Evolutionary conservation across 2,888 invertebrate genomes (phyloP).

Genomic region (Cosmia trapezina): DNA sequence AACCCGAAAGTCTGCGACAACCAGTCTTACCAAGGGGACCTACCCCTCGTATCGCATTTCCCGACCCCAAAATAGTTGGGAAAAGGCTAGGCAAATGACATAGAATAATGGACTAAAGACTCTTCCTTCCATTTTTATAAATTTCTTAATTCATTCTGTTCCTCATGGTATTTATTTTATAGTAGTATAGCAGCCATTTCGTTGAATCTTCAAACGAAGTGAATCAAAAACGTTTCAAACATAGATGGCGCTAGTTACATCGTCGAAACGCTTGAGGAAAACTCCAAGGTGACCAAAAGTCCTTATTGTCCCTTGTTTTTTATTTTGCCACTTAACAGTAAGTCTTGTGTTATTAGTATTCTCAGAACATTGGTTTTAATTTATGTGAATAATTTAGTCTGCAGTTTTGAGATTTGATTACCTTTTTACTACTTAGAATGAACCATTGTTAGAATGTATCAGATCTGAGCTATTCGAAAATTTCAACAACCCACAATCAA

Average conservation of each 20-base stretch:
- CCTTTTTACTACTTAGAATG: not conserved
- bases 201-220: not conserved
- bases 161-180: too few relatives aligned
- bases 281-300: constrained; percentile 9
- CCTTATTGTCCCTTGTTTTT: not conserved
- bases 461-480: constrained; percentile 28
- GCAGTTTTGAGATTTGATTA: not conserved
- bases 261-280: constrained; percentile 36
- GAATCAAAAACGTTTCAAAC: not conserved
- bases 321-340: constrained; percentile 2
- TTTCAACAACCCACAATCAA: constrained; percentile 45
- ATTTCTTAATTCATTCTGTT: not conserved
- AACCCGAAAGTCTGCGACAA: too few relatives aligned
- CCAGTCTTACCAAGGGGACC: too few relatives aligned
- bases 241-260: constrained; percentile 59
- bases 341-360: constrained; percentile 25
- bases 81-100: too few relatives aligned
- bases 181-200: not conserved
- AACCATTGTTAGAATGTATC: not conserved
- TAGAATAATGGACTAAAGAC: too few relatives aligned
- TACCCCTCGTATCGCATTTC: too few relatives aligned
- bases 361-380: constrained; percentile 20
- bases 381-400: constrained; percentile 17
- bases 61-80: too few relatives aligned
- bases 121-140: not conserved